A percentile compares a stretch with the other conserved stretches of the same genome.
Conservation (phyloP, 2,888 invertebrate genomes). For the Tenthredo mesomela region DNA sequence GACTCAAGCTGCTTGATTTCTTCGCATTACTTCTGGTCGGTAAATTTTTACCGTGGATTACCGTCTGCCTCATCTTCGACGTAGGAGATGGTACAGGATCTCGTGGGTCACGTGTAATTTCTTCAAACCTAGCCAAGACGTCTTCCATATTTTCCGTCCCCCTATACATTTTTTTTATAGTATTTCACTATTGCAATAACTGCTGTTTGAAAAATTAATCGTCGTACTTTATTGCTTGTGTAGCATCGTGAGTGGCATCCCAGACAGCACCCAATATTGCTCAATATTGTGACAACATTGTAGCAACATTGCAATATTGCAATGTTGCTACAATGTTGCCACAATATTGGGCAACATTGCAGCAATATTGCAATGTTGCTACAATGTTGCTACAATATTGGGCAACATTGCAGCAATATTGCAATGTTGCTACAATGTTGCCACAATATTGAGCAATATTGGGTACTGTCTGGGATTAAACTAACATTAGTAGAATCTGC, state of each 20-base stretch:
- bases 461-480: too few species aligned
- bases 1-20: slow-evolving; percentile 48
- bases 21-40: background rate
- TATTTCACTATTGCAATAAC: background rate
- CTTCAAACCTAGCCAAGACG: slow-evolving; percentile 23
- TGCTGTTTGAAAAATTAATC: background rate
- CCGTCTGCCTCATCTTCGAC: slow-evolving; percentile 1
- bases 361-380: too few species aligned
- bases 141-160: slow-evolving; percentile 31
- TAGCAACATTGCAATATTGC: too few species aligned
- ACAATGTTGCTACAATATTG: too few species aligned
- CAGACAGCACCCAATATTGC: too few species aligned
- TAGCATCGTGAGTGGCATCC: background rate
- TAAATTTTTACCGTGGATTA: background rate
- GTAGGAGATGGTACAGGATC: background rate
- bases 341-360: too few species aligned
- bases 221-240: background rate
- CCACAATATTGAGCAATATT: too few species aligned
- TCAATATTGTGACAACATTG: too few species aligned
- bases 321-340: too few species aligned
- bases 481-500: background rate
- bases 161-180: background rate
- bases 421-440: too few species aligned
- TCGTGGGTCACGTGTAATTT: slow-evolving; percentile 16
- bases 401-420: too few species aligned